A percentile compares a stretch with the other conserved stretches of the same genome.
Evolutionary conservation across 2,797 vertebrate species (phyloP).

Genomic region (Pteronotus mesoamericanus): DNA sequence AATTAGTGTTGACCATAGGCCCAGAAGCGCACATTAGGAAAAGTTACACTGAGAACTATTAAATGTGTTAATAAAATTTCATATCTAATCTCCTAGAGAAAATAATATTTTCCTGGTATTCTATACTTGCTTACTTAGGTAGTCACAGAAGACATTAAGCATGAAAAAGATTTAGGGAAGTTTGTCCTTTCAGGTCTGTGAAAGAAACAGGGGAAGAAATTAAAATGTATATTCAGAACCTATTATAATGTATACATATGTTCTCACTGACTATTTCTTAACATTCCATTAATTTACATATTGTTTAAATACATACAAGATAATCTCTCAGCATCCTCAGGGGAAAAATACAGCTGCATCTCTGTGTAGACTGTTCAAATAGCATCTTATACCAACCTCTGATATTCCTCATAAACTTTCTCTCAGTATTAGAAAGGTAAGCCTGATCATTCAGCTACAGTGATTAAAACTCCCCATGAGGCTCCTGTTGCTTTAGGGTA

Average conservation of each 20-base stretch:
- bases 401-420: neutral
- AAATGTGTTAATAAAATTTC: neutral
- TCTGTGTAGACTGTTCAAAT: neutral
- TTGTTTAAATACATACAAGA: neutral
- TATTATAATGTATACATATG: neutral
- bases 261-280: neutral
- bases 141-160: neutral
- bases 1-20: neutral
- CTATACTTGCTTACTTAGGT: neutral
- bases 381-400: neutral
- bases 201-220: neutral
- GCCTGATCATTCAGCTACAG: neutral
- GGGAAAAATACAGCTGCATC: neutral
- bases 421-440: neutral
- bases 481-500: neutral
- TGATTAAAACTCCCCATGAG: neutral
- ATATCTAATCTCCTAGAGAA: neutral
- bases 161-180: neutral
- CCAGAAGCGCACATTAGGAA: neutral
- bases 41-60: neutral
- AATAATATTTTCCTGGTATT: neutral
- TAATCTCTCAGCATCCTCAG: neutral
- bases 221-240: neutral
- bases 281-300: neutral
- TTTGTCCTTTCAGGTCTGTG: neutral